Evolutionary conservation across 2,797 vertebrate species (phyloP).

Genomic region (Lophotriccus pileatus): DNA sequence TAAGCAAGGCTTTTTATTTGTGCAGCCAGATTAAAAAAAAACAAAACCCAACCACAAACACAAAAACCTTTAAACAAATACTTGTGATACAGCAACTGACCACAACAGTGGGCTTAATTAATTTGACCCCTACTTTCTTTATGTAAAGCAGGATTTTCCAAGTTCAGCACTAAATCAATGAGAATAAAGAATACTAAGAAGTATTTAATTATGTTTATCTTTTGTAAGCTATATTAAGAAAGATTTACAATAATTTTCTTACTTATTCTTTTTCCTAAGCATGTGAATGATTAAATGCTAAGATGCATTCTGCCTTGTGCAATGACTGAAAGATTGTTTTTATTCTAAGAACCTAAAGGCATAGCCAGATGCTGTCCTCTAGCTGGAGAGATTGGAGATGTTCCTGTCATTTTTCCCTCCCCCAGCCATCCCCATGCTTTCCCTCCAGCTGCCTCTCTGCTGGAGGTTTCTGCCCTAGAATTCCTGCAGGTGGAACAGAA

Average conservation of each 20-base stretch:
- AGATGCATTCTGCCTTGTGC: background rate
- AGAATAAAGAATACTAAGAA: background rate
- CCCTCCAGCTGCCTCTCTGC: constrained; percentile 39
- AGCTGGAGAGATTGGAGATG: background rate
- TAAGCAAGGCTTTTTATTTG: constrained; percentile 40
- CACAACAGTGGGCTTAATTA: constrained; percentile 45
- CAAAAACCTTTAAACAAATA: constrained; percentile 3
- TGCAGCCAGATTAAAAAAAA: background rate
- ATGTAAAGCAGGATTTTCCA: background rate
- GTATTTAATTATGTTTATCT: constrained; percentile 8
- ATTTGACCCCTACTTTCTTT: constrained; percentile 2
- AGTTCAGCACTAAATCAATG: background rate
- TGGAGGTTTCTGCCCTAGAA: constrained; percentile 33
- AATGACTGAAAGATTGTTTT: background rate
- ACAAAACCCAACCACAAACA: too few relatives aligned
- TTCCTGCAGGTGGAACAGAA: constrained; percentile 49
- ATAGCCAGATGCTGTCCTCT: background rate
- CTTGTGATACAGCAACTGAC: constrained; percentile 18
- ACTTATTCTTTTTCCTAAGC: background rate
- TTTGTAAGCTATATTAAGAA: constrained; percentile 12
- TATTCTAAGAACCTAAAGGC: background rate
- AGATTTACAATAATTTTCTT: background rate
- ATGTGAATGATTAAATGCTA: background rate
- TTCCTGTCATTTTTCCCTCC: background rate
- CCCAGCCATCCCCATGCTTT: background rate